Percentiles rank a stretch among this genome's conserved stretches.
These are phyloP conservation scores for Urosaurus nigricauda DNA, from an alignment of 2,797 vertebrate genomes.

Conservation along the genomic window DNA sequence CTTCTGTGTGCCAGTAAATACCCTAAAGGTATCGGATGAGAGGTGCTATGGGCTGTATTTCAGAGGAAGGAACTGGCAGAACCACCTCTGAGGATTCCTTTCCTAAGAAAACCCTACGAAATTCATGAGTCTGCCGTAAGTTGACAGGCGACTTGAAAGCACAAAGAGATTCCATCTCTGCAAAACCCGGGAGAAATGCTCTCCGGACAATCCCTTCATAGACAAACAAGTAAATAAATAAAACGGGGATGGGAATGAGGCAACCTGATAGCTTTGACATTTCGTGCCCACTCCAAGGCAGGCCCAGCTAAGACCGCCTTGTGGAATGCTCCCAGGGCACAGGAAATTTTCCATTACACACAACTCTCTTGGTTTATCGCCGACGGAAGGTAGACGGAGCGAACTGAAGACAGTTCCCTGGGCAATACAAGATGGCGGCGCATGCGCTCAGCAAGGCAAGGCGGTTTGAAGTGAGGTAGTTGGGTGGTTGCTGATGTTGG, in stretches of 20 bases:
- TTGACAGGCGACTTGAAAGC: no score
- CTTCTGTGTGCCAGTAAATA: neutral
- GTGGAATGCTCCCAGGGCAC: neutral
- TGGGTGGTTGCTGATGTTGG: rapidly evolving
- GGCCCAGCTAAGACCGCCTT: slow-evolving; percentile 37
- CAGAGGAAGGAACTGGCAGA: no score
- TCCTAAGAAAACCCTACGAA: no score
- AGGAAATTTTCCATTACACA: slow-evolving; percentile 43
- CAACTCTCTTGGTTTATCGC: neutral
- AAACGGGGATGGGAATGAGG: slow-evolving; percentile 17
- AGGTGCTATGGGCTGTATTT: no score
- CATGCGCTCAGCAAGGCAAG: rapidly evolving
- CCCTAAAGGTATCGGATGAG: no score
- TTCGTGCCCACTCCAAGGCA: slow-evolving; percentile 43
- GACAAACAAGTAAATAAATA: slow-evolving; percentile 1
- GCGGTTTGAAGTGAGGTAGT: no score
- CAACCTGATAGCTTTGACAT: slow-evolving; percentile 71
- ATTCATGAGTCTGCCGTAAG: no score
- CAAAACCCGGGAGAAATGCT: slow-evolving; percentile 28
- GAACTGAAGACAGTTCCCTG: neutral
- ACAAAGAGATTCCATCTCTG: neutral
- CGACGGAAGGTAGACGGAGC: neutral
- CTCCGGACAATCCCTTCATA: slow-evolving; percentile 29
- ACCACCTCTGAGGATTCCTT: no score
- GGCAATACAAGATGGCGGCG: no score